Evolutionary conservation across 2,113 vertebrate genomes (phyloP), one percentile per base, ranked within the genome.

Genomic region (Mungos mungo): DNA sequence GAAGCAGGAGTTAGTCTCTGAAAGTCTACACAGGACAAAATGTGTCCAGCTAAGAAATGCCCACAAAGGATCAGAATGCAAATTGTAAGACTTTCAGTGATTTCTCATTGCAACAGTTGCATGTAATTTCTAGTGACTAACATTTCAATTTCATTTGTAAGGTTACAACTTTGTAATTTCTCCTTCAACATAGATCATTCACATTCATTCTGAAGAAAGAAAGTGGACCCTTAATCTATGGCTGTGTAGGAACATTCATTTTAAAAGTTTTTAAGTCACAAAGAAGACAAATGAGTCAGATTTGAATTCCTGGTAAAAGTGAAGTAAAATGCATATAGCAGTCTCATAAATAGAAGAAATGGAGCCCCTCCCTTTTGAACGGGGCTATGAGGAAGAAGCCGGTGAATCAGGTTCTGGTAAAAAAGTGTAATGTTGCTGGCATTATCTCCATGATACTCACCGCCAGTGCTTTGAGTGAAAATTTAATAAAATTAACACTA

Each of bases 401-500:
- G 29, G 91, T 91, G 93, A 96, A 71, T 90, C 88, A 95, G 41
- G 50, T 93, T 97, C 88, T 92, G n/a, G 38, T 76, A 63, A 89
- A 94, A 94, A 97, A 97, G 95, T 97, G 97, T 98, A 98, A 98
- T 94, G 96, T 98, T 98, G 98, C 96, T 97, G 96, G 81, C 94
- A 98, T 98, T 98, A 97, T 98, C 97, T 97, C 93, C 8, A 96
- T 88, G 92, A 98, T 98, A 98, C 97, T 98, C 95, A 93, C 97
- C 96, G 98, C 98, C 95, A 97, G 91, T 95, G 90, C 77, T 98
- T 98, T 98, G 98, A 99, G 98, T 98, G 98, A 99, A 99, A 98
- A 98, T 98, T 99, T 99, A 99, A 99, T 99, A 99, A 99, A 99
- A 98, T 99, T 99, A 99, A 98, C 99, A 98, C 99, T 99, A 98